phyloP scores from a whole-genome alignment of 2,113 vertebrate species.

The Entomyzon cyanotis region DNA sequence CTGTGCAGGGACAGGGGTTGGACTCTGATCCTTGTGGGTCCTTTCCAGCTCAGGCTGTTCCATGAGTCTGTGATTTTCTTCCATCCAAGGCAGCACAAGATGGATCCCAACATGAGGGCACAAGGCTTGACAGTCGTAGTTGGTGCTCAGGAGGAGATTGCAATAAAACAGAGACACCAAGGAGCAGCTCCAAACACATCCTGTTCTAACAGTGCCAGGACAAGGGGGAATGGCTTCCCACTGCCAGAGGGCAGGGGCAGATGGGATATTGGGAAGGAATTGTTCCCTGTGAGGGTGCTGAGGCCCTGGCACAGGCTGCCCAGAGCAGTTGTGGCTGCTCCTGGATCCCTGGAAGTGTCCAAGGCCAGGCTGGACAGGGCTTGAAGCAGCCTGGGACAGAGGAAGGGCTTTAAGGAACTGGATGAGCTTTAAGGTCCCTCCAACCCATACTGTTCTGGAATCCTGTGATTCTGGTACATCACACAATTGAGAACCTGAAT shows the following conservation, averaged over 20 bases:
- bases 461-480: not conserved
- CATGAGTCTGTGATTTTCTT: not conserved
- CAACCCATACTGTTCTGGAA: not conserved
- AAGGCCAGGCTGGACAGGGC: fast-evolving
- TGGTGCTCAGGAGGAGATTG: not conserved
- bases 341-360: not conserved
- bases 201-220: not conserved
- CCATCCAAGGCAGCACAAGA: fast-evolving
- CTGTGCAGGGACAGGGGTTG: not conserved
- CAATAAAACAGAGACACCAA: not conserved
- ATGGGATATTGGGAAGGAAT: not conserved
- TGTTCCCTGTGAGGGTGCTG: not conserved
- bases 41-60: not conserved
- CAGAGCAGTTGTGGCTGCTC: not conserved
- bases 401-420: not conserved
- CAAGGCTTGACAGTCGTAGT: fast-evolving
- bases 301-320: not conserved
- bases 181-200: not conserved
- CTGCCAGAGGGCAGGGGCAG: not conserved
- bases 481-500: fast-evolving
- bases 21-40: not conserved
- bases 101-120: fast-evolving
- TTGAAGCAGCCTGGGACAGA: fast-evolving
- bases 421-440: not conserved
- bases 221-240: not conserved